These are phyloP conservation scores for Cheumatopsyche charites DNA, from an alignment of 1,140 invertebrate species.

Conservation along the genomic window DNA sequence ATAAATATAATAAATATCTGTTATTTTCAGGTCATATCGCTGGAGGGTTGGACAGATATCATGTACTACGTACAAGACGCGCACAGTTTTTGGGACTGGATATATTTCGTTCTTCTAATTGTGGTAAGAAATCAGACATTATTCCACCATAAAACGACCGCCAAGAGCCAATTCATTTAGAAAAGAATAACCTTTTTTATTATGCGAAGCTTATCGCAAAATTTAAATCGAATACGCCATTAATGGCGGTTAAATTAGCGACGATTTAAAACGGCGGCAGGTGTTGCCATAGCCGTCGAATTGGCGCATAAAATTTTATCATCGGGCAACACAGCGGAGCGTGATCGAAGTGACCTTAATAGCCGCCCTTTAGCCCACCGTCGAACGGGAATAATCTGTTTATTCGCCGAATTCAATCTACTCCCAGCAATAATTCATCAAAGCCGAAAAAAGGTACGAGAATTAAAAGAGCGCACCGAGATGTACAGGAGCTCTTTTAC, in stretches of 20 bases:
- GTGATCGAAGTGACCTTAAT: background rate
- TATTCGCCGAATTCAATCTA: background rate
- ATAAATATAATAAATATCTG: background rate
- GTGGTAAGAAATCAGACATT: constrained; percentile 75
- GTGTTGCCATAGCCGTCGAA: constrained; percentile 16
- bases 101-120: constrained; percentile 99
- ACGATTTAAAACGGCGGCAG: constrained; percentile 98
- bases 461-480: too few relatives aligned
- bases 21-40: constrained; percentile 74
- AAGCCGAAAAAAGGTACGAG: background rate
- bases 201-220: too few relatives aligned
- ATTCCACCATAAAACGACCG: constrained; percentile 49
- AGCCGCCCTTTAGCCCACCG: background rate
- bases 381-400: constrained; percentile 10
- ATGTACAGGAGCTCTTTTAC: too few relatives aligned
- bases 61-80: constrained; percentile 99
- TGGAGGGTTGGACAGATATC: constrained; percentile 97
- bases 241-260: too few relatives aligned
- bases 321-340: background rate
- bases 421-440: background rate
- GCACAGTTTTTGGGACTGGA: constrained; percentile 99
- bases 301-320: constrained; percentile 19
- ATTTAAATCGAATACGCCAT: too few relatives aligned
- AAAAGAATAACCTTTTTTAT: too few relatives aligned
- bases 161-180: too few relatives aligned